Percentiles rank a stretch among this genome's conserved stretches.
These are phyloP conservation scores for Gryllus bimaculatus DNA, from an alignment of 1,140 invertebrate genomes.

Conservation along the genomic window DNA sequence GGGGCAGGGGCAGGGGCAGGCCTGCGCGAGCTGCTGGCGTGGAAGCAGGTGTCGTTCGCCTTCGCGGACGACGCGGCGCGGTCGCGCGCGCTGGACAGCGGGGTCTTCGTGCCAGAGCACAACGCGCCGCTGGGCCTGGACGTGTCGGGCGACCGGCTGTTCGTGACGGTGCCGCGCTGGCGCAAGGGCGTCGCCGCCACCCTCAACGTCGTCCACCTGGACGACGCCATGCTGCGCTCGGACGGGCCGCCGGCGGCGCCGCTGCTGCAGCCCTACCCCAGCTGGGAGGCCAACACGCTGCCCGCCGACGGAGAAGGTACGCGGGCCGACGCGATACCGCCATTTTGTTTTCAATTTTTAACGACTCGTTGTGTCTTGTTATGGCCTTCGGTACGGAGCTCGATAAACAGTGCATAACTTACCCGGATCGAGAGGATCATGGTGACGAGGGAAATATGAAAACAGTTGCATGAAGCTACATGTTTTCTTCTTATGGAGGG, in stretches of 20 bases:
- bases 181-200: slow-evolving; percentile 59
- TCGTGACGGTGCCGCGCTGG: slow-evolving; percentile 68
- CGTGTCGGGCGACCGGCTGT: slow-evolving; percentile 63
- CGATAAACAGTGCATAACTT: too few relatives aligned
- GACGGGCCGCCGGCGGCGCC: background rate
- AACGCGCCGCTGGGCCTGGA: slow-evolving; percentile 65
- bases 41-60: background rate
- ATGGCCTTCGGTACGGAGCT: too few relatives aligned
- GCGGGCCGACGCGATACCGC: too few relatives aligned
- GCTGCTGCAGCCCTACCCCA: background rate
- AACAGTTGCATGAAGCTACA: too few relatives aligned
- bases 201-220: slow-evolving; percentile 48
- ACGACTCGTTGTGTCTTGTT: too few relatives aligned
- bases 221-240: background rate
- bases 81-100: slow-evolving; percentile 34
- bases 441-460: too few relatives aligned
- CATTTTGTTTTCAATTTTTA: too few relatives aligned
- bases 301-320: background rate
- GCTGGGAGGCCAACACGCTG: background rate
- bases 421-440: too few relatives aligned
- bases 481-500: too few relatives aligned
- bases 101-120: slow-evolving; percentile 53
- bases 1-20: too few relatives aligned
- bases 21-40: background rate
- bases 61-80: background rate